Evolutionary conservation across 2,113 vertebrate genomes (phyloP), one percentile per base, ranked within the genome.

Genomic region (Spea multiplicata): DNA sequence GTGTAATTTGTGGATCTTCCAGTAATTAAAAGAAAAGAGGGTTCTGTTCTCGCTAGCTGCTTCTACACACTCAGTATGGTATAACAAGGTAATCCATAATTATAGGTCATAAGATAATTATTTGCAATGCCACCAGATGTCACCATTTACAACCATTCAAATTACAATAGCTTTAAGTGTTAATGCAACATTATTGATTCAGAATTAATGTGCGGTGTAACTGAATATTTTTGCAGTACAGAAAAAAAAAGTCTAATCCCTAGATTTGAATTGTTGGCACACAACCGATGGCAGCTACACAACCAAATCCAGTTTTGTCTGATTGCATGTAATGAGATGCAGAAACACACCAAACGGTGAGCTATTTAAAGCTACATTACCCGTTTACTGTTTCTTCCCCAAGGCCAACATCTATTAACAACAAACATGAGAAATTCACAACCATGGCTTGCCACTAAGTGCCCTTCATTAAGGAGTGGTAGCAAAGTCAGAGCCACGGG

Each of bases 361-460:
- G 74, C 74, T 75, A 75, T 67, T 75, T 75, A 75, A 67, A 77
- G 67, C 75, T 16, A 77, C 53, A 59, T 77, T 77, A 68, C 75
- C 49, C 47, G 70, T 76, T 77, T 70, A 77, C 75, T 49, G 75
- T 55, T n/a, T 77, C 9, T 62, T 53, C 75, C 75, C 75, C 12
- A 48, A 70, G 67, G 75, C n/a, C 75, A 50, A 14, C 30, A 30
- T 70, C 66, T 77, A 77, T 70, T 70, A 70, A 70, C 53, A 67
- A 69, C 75, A 70, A 77, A 62, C 75, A 70, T 62, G n/a, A 53
- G 55, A 49, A 70, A 76, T 57, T 44, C 52, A 59, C 44, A 69
- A 69, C 48, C 53, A 48, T 17, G 9, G 57, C 49, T 59, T 68
- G 30, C 49, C 16, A 53, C 75, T 69, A 5, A 62, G 66, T 77